phyloP scores from a whole-genome alignment of 2,113 vertebrate species.

The Camelus bactrianus region DNA sequence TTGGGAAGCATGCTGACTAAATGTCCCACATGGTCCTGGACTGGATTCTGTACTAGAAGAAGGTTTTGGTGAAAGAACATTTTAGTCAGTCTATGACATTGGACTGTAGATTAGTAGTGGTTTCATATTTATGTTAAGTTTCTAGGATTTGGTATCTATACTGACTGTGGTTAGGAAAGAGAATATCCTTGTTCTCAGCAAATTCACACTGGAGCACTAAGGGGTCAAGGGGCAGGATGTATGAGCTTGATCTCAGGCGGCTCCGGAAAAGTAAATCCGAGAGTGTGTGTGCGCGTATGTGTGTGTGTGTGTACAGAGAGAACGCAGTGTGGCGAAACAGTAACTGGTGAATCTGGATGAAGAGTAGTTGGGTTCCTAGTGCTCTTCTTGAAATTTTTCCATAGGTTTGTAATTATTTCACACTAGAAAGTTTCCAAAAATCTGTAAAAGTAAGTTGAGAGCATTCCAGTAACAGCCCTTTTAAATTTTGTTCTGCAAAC shows the following conservation, averaged over 20 bases:
- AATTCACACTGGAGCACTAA: neutral
- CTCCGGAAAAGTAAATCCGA: neutral
- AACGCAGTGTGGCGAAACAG: neutral
- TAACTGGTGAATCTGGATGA: neutral
- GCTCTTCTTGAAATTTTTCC: neutral
- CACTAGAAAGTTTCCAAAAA: neutral
- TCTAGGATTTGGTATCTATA: neutral
- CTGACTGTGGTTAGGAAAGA: neutral
- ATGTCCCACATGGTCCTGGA: neutral
- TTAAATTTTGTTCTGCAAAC: neutral
- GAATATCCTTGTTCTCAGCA: neutral
- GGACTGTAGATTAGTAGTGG: neutral
- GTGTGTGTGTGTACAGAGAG: neutral
- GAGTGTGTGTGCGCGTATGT: neutral
- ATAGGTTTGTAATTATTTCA: conserved; percentile 6
- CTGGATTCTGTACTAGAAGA: neutral
- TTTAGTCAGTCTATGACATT: neutral
- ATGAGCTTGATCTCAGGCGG: neutral
- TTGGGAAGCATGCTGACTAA: neutral
- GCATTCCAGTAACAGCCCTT: neutral
- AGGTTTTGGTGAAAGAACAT: neutral
- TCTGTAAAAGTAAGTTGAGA: neutral
- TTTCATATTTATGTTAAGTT: neutral
- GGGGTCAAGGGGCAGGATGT: neutral
- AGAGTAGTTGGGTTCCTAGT: neutral